Evolutionary conservation across 2,888 invertebrate genomes (phyloP).

Genomic region (Macrosiphum euphorbiae): DNA sequence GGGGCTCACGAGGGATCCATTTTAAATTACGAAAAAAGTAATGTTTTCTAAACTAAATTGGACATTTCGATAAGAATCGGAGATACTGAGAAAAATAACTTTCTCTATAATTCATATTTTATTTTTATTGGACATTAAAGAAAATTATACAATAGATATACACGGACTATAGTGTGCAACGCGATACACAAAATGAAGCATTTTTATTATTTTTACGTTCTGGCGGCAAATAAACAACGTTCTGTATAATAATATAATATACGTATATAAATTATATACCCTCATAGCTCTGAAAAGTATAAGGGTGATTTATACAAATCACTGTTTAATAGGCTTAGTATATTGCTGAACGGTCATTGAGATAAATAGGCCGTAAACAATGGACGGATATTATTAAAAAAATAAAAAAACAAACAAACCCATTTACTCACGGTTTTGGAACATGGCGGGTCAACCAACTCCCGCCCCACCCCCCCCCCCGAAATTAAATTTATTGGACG

Average conservation of each 20-base stretch:
- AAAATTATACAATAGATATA: conserved; percentile 11
- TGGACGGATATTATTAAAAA: neutral
- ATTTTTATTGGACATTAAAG: conserved; percentile 38
- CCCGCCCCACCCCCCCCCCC: no score
- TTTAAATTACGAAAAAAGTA: conserved; percentile 2
- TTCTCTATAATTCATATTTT: conserved; percentile 37
- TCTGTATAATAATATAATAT: neutral
- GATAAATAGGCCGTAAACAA: conserved; percentile 50
- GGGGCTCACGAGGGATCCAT: neutral
- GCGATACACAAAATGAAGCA: neutral
- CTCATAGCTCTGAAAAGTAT: neutral
- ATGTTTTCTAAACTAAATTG: conserved; percentile 19
- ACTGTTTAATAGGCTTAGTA: conserved; percentile 21
- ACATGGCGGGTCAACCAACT: neutral
- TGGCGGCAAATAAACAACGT: neutral
- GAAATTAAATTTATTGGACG: neutral
- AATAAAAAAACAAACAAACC: conserved; percentile 24
- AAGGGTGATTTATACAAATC: conserved; percentile 52
- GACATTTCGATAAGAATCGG: conserved; percentile 25
- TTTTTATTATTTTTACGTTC: conserved; percentile 29
- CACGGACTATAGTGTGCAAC: neutral
- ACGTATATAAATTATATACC: neutral
- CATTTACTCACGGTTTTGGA: neutral
- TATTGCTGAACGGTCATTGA: conserved; percentile 35
- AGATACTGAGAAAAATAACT: neutral